Base-by-base conservation (phyloP, 2,797 vertebrate genomes). In the Myotis vivesi region DNA sequence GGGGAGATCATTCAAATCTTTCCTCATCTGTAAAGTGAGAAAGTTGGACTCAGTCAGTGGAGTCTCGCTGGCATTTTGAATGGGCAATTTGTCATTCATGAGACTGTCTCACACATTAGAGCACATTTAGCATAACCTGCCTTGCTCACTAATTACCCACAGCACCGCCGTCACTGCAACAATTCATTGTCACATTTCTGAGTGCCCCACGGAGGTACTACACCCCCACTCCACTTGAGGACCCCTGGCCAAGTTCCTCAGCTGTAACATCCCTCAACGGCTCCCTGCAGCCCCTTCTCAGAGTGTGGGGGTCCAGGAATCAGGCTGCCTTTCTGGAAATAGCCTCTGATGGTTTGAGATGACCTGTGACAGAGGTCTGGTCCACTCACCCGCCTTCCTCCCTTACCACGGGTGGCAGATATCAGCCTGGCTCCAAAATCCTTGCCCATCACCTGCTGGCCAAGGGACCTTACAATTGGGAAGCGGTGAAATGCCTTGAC, bases 1-100 rank as follows among this genome's bases (percentile, higher is more conserved):
- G 36, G 30, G 19, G 17, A 87, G 87, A 30, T 76, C 36, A 80
- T 87, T 77, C 62, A 86, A 73, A 91, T 91, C 41, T 15, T 83
- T 85, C 36, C 22, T 88, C 41, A 85, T 85, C 11, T 85, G 23
- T 92, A 92, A 81, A 91, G 71, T 88, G 69, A 95, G 46, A 80
- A 76, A 68, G 8, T 55, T 92, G n/a, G 46, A 20, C 49, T 94
- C 30, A 44, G 77, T 72, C 20, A 22, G 5, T 44, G n/a, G 64
- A 72, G 22, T 9, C 2, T n/a, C 33, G 23, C 15, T 76, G 57
- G 72, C 82, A 62, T 84, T 93, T 79, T 72, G 87, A 87, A 91
- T 30, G 72, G 59, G 46, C 17, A 71, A 25, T 66, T 77, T 46
- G 33, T 33, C 89, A 94, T 49, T 77, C 0, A 4, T 49, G 69